Percentiles rank a stretch among this genome's conserved stretches.
phyloP scores from a whole-genome alignment of 2,888 invertebrate genomes.

The Leucozona laternaria region DNA sequence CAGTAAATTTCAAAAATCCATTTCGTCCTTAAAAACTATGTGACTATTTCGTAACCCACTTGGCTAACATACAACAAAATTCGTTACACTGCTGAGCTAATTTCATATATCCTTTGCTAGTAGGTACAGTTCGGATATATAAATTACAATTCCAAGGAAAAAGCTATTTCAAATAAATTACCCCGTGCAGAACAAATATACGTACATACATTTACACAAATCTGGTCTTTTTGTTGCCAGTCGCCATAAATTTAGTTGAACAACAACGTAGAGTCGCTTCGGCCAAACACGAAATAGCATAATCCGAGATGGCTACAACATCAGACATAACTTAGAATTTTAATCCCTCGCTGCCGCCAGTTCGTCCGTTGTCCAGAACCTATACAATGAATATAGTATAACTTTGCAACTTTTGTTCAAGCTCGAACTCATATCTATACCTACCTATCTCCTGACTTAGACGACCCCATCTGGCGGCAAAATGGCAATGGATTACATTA shows the following conservation, averaged over 20 bases:
- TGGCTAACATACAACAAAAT: slow-evolving; percentile 12
- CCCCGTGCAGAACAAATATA: slow-evolving; percentile 17
- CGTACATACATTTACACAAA: neutral
- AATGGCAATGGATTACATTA: slow-evolving; percentile 69
- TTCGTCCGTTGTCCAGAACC: slow-evolving; percentile 4
- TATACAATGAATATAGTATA: neutral
- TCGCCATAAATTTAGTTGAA: slow-evolving; percentile 57
- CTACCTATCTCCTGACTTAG: slow-evolving; percentile 38
- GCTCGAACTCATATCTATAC: neutral
- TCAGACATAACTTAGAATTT: slow-evolving; percentile 73
- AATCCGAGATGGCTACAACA: slow-evolving; percentile 60
- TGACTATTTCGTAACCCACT: slow-evolving; percentile 3
- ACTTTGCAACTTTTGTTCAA: slow-evolving; percentile 14
- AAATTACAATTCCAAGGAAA: slow-evolving; percentile 53
- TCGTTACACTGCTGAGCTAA: slow-evolving; percentile 47
- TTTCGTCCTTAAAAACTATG: neutral
- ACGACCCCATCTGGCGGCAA: slow-evolving; percentile 60
- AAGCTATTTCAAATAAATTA: slow-evolving; percentile 69
- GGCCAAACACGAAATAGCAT: slow-evolving; percentile 55
- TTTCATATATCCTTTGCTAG: slow-evolving; percentile 20
- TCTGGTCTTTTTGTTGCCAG: slow-evolving; percentile 42
- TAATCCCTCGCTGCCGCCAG: slow-evolving; percentile 55
- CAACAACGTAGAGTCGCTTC: slow-evolving; percentile 36
- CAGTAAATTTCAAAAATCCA: slow-evolving; percentile 10
- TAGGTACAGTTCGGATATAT: slow-evolving; percentile 31